Evolutionary conservation across 1,140 invertebrate species (phyloP), one percentile per base, ranked within the genome.

Genomic region (Trachymyrmex cornetzi): DNA sequence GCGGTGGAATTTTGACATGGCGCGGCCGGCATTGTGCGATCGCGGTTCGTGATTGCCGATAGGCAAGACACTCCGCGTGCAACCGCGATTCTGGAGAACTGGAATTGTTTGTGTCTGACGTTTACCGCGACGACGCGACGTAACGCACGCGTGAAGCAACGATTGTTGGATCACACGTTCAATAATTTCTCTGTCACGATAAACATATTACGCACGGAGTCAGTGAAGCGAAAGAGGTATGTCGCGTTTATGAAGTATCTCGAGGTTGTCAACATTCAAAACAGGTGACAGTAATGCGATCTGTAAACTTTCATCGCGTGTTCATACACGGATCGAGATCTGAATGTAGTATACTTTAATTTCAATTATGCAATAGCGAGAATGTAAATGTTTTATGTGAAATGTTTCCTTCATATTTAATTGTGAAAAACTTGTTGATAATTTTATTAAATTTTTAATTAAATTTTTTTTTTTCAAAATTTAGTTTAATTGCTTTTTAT

Each of bases 1-100:
- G 87, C 88, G 75, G 75, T 16, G 34, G 27, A 85, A 85, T 61
- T 77, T 88, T 38, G 80, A 75, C 80, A 84, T 63, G 80, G 27
- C 80, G 80, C 80, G 55, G 38, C 34, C 55, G 34, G 79, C 53
- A 74, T 74, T 24, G 80, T 38, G 64, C n/a, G 63, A 67, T 53
- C 63, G 77, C 77, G 64, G 48, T 38, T 81, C 77, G 64, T 69
- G 48, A 80, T 12, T 53, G 19, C 14, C 57, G 55, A 61, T 24
- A 44, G 74, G 74, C 38, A 22, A 69, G 9, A 16, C 27, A 11
- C 50, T 22, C 11, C 24, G 75, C 27, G 3, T n/a, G 38, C 48
- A 24, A 53, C 19, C 66, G 66, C 66, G 34, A 67, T 48, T 72
- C 27, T 3, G 27, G 7, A n/a, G 19, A 34, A 48, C 11, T 48